phyloP scores from a whole-genome alignment of 1,140 invertebrate species.

The Drosophila bifasciata region DNA sequence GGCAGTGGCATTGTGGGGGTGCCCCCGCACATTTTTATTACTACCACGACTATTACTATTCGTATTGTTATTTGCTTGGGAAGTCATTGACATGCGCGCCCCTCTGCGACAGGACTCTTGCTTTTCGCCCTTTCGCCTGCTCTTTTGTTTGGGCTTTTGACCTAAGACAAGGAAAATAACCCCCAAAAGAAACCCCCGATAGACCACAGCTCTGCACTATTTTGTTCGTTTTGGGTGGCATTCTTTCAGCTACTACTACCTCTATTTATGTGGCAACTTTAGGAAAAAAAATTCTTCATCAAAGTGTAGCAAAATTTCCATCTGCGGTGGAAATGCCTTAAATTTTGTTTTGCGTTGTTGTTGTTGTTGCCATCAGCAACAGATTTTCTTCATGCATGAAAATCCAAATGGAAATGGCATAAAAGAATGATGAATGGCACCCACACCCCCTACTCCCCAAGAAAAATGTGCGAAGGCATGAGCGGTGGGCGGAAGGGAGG shows the following conservation, averaged over 20 bases:
- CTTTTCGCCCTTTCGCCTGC: constrained; percentile 1
- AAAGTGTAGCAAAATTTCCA: not conserved
- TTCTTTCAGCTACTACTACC: too few species aligned
- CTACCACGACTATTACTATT: too few species aligned
- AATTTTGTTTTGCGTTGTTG: constrained; percentile 11
- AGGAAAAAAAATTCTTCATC: too few species aligned
- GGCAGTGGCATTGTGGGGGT: too few species aligned
- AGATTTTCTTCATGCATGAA: constrained; percentile 42
- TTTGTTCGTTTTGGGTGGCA: constrained; percentile 1
- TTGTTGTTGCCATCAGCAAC: constrained; percentile 27
- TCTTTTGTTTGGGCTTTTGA: constrained; percentile 13
- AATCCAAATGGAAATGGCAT: constrained; percentile 29
- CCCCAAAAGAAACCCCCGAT: too few species aligned
- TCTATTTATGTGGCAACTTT: too few species aligned
- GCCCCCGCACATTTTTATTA: constrained; percentile 16
- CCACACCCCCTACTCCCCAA: too few species aligned
- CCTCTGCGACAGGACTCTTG: not conserved
- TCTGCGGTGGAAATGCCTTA: constrained; percentile 6
- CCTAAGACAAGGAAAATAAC: constrained; percentile 8
- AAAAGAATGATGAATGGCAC: constrained; percentile 37
- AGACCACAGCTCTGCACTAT: constrained; percentile 1
- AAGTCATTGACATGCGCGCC: constrained; percentile 34
- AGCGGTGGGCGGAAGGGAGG: constrained; percentile 11
- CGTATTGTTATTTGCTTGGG: constrained; percentile 30
- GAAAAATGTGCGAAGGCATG: not conserved